Conservation (phyloP, 1,140 invertebrate species). For the Cheumatopsyche charites region DNA sequence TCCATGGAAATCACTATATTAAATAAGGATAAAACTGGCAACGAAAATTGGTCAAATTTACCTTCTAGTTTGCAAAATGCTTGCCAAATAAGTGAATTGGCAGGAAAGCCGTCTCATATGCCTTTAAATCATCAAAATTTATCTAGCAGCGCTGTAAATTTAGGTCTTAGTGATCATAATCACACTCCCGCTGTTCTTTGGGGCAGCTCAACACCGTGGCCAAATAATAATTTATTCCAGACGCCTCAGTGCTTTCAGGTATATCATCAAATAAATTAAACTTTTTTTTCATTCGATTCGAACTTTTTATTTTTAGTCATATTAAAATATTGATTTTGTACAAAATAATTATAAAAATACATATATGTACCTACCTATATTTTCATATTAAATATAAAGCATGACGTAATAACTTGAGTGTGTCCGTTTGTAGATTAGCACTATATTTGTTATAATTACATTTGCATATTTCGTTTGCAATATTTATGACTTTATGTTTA, state of each 20-base stretch:
- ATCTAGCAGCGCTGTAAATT: conserved; percentile 45
- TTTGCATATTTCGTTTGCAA: conserved; percentile 22
- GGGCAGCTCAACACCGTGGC: conserved; percentile 56
- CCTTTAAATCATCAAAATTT: conserved; percentile 47
- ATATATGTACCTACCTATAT: neutral
- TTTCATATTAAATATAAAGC: conserved; percentile 22
- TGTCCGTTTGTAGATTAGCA: conserved; percentile 30
- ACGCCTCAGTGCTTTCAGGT: conserved; percentile 62
- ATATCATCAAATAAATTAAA: conserved; percentile 63
- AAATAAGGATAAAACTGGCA: conserved; percentile 59
- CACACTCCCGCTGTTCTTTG: conserved; percentile 52
- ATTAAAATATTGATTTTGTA: conserved; percentile 10
- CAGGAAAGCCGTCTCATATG: conserved; percentile 52
- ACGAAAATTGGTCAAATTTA: conserved; percentile 65
- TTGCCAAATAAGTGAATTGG: conserved; percentile 66
- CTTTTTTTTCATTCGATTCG: conserved; percentile 2
- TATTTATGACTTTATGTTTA: conserved; percentile 9
- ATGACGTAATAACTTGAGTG: conserved; percentile 31
- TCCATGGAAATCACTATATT: conserved; percentile 61
- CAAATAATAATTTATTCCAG: conserved; percentile 55
- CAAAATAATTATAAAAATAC: neutral
- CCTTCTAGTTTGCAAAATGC: conserved; percentile 64
- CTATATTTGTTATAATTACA: conserved; percentile 6
- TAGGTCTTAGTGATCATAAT: conserved; percentile 42
- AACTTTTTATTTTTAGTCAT: conserved; percentile 18